Evolutionary conservation across 2,888 invertebrate species (phyloP), one percentile per base, ranked within the genome.

Genomic region (Deilephila elpenor): DNA sequence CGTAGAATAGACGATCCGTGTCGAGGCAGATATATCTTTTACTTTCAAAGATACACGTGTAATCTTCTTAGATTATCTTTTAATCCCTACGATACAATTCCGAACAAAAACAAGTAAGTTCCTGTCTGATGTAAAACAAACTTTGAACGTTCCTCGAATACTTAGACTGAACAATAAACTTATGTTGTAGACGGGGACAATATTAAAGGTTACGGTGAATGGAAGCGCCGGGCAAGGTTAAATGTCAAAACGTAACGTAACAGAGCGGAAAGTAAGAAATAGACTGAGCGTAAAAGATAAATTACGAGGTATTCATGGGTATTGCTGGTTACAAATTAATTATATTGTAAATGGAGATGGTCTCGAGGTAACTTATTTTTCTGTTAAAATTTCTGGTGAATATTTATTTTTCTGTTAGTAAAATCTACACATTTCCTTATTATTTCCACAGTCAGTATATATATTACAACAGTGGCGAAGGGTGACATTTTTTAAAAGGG

Each of bases 211-310:
- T 44, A 67, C 5, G 8, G n/a, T 37, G 14, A 19, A 67, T 34
- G 44, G 64, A 44, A 14, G 62, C 25, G 34, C 62, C 14, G 14
- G 44, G 20, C 64, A 67, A 44, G 64, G 64, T 14, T 44, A 44
- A 44, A 67, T 67, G 44, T 25, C 64, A 67, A 67, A 67, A 67
- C 44, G 44, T 67, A n/a, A 67, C 0, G 3, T 44, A 61, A 32
- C 32, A n/a, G 20, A 14, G 44, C 25, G 44, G 44, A 44, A 20
- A 44, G 44, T 62, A 44, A 25, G 64, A 20, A 25, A 37, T 37
- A 44, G 44, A 44, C 44, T 44, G 44, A 44, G 44, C 44, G 14
- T 44, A 44, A 44, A 44, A 44, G 44, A 25, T 64, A 3, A 44
- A 44, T 17, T 61, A 29, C 14, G 7, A 61, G 32, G 32, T 32